A percentile compares a stretch with the other conserved stretches of the same genome.
These are phyloP conservation scores for Cephus sareptanus DNA, from an alignment of 2,888 invertebrate genomes.

Conservation along the genomic window DNA sequence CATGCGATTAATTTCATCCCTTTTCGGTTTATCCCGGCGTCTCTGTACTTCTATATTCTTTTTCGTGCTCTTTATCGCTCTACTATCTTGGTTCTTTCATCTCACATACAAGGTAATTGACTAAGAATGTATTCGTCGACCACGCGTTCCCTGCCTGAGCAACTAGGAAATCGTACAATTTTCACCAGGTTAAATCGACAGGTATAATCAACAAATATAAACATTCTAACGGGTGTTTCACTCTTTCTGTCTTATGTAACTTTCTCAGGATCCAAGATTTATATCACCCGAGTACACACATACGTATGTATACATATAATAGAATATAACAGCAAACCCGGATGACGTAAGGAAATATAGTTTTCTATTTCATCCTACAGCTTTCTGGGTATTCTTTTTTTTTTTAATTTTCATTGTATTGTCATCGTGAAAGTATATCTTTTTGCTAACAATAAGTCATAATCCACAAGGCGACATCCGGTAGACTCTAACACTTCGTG, in stretches of 20 bases:
- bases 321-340: not conserved
- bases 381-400: slow-evolving; percentile 7
- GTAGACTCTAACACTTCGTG: not conserved
- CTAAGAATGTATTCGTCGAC: not conserved
- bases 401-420: slow-evolving; percentile 14
- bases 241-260: not conserved
- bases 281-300: not conserved
- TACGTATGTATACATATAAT: not conserved
- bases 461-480: not conserved
- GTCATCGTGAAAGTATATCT: slow-evolving; percentile 11
- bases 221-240: not conserved
- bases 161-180: not conserved
- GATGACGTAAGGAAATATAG: not conserved
- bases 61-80: not conserved
- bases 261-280: not conserved
- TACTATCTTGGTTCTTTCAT: not conserved
- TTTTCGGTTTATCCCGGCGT: not conserved
- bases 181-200: not conserved
- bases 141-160: not conserved
- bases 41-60: not conserved
- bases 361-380: not conserved
- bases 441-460: not conserved
- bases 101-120: not conserved
- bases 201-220: not conserved
- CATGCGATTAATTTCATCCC: not conserved